Conservation (phyloP, 1,140 invertebrate genomes). For the Hycleus cichorii region DNA sequence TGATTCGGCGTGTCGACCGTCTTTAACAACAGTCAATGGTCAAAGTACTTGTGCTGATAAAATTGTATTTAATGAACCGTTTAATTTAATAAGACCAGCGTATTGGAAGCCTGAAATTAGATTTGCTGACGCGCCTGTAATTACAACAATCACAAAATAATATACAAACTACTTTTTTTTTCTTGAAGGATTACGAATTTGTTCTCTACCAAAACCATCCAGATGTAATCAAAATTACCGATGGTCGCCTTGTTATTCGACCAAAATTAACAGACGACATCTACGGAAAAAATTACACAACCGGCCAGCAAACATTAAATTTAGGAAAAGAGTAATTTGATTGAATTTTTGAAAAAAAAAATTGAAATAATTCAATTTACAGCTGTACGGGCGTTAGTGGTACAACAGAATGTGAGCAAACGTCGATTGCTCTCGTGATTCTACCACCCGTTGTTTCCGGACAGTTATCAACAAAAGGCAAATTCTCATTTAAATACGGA, state of each 20-base stretch:
- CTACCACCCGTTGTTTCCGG: conserved; percentile 62
- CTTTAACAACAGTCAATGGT: background rate
- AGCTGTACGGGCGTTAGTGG: conserved; percentile 53
- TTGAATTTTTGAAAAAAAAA: background rate
- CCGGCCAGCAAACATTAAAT: conserved; percentile 38
- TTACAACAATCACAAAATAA: conserved; percentile 2
- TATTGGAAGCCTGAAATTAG: conserved; percentile 44
- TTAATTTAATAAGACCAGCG: conserved; percentile 21
- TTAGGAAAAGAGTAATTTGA: conserved; percentile 42
- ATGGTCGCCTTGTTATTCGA: conserved; percentile 54
- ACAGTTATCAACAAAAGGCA: conserved; percentile 55
- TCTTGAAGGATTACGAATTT: conserved; percentile 55
- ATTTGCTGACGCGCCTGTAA: conserved; percentile 41
- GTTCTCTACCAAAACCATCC: conserved; percentile 56
- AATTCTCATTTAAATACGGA: conserved; percentile 64
- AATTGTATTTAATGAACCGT: conserved; percentile 39
- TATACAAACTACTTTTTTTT: background rate
- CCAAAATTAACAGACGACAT: conserved; percentile 52
- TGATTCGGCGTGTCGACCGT: conserved; percentile 42
- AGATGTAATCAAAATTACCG: conserved; percentile 48
- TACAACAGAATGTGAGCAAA: conserved; percentile 45
- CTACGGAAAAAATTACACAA: conserved; percentile 50
- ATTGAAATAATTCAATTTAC: conserved; percentile 16
- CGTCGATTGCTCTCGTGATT: conserved; percentile 46
- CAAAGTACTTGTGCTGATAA: conserved; percentile 27